phyloP scores from a whole-genome alignment of 2,797 vertebrate genomes.

The Hozukius guyotensis region DNA sequence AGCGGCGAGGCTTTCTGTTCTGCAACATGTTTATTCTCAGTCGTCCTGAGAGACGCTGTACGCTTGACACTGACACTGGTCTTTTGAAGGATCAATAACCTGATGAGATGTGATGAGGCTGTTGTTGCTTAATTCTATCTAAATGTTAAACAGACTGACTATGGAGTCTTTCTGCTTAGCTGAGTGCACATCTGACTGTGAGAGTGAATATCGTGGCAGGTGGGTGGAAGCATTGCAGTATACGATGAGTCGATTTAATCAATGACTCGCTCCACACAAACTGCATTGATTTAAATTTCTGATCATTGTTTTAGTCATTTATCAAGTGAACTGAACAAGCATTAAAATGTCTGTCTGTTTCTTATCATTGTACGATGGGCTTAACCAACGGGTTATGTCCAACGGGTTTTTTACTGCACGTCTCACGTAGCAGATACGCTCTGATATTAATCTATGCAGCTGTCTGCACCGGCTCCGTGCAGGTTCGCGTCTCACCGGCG shows the following conservation, averaged over 20 bases:
- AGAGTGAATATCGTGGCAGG: neutral
- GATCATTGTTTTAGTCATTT: neutral
- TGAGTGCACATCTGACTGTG: neutral
- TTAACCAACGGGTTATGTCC: neutral
- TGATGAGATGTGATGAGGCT: slow-evolving; percentile 39
- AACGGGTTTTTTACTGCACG: neutral
- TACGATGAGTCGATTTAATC: neutral
- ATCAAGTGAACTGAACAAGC: neutral
- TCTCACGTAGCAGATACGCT: neutral
- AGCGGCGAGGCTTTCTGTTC: slow-evolving; percentile 17
- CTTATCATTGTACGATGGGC: neutral
- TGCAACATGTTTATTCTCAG: slow-evolving; percentile 35
- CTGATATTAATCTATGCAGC: neutral
- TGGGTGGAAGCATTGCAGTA: neutral
- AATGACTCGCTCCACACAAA: neutral
- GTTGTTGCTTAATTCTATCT: slow-evolving; percentile 47
- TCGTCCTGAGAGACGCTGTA: slow-evolving; percentile 1
- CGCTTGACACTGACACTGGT: slow-evolving; percentile 21
- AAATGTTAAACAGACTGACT: slow-evolving; percentile 53
- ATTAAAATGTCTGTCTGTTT: neutral
- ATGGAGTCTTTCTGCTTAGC: slow-evolving; percentile 1
- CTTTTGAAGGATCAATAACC: slow-evolving; percentile 57
- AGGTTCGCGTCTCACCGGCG: too few relatives aligned
- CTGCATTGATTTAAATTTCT: neutral
- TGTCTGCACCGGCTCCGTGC: too few relatives aligned